These are phyloP conservation scores for Trisateles emortualis DNA, from an alignment of 2,888 invertebrate genomes.

Conservation along the genomic window DNA sequence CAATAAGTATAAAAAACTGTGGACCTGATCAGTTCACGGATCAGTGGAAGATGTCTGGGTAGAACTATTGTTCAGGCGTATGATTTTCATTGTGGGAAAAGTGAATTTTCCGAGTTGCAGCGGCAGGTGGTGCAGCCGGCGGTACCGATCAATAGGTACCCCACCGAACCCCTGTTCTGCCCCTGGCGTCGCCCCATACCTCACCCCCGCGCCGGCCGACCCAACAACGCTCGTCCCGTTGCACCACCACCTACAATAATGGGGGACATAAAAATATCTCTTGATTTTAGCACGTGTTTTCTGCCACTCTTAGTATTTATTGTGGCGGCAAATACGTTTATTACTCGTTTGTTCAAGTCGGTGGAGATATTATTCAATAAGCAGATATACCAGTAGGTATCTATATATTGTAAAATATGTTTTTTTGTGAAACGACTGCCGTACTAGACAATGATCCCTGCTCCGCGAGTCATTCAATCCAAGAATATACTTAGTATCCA, in stretches of 20 bases:
- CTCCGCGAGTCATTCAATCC: too few relatives aligned
- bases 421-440: too few relatives aligned
- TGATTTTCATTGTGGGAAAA: conserved; percentile 40
- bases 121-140: conserved; percentile 71
- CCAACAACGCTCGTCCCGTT: conserved; percentile 31
- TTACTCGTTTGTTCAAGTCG: too few relatives aligned
- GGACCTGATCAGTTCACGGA: too few relatives aligned
- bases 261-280: conserved; percentile 14
- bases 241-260: conserved; percentile 26
- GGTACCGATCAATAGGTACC: conserved; percentile 74
- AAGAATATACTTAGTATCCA: too few relatives aligned
- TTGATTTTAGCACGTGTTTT: conserved; percentile 12
- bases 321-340: background rate
- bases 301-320: background rate
- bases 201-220: conserved; percentile 25
- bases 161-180: conserved; percentile 39
- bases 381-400: too few relatives aligned
- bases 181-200: conserved; percentile 27
- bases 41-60: too few relatives aligned
- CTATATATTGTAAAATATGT: too few relatives aligned
- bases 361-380: too few relatives aligned
- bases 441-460: too few relatives aligned
- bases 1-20: too few relatives aligned
- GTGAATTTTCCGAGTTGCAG: conserved; percentile 65
- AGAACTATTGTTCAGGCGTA: conserved; percentile 23